Evolutionary conservation across 2,113 vertebrate species (phyloP).

Genomic region (Corythornis cristatus): DNA sequence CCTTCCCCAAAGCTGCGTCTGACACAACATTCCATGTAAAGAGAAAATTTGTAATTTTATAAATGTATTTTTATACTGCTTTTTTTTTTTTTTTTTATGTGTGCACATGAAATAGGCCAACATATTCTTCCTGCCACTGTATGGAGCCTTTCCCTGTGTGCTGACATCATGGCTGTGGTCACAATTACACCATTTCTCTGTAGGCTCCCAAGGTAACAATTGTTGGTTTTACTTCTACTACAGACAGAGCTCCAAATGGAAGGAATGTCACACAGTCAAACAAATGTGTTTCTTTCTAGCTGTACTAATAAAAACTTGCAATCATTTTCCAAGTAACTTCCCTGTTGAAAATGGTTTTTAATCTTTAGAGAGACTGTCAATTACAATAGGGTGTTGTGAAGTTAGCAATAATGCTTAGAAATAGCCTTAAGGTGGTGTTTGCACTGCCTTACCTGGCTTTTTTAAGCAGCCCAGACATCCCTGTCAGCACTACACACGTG

Average conservation of each 20-base stretch:
- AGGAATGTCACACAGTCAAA: background rate
- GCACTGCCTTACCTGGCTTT: background rate
- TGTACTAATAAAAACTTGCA: conserved; percentile 55
- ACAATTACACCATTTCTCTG: background rate
- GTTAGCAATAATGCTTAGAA: background rate
- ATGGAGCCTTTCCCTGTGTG: background rate
- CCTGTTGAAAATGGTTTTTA: background rate
- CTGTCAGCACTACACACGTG: background rate
- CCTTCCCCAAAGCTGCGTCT: background rate
- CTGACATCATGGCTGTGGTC: background rate
- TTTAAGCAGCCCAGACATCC: background rate
- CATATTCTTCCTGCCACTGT: background rate
- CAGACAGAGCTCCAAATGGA: background rate
- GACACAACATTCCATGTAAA: conserved; percentile 74
- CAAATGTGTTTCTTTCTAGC: background rate
- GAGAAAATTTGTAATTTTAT: conserved; percentile 74
- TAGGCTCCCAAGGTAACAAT: background rate
- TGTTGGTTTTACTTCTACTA: background rate
- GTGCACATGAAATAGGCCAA: conserved; percentile 18
- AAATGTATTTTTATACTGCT: conserved; percentile 81
- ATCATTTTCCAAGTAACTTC: conserved; percentile 18
- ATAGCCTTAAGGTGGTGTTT: background rate
- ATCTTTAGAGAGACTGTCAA: background rate
- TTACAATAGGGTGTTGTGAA: fast-evolving
- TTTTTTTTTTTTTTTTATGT: conserved; percentile 69